Conservation (phyloP, 2,797 vertebrate species). For the Hippopotamyrus pictus region DNA sequence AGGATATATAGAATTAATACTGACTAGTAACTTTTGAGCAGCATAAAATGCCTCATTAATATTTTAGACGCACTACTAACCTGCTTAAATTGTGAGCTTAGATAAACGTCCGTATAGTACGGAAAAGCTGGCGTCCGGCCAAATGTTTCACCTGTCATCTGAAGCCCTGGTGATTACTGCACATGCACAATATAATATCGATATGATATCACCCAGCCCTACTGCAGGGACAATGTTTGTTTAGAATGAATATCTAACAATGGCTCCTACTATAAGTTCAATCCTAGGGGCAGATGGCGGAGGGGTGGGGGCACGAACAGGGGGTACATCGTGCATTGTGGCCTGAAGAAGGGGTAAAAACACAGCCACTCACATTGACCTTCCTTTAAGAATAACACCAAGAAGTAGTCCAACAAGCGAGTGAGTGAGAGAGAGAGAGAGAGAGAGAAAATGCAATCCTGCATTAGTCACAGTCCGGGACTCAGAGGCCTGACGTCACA, state of each 20-base stretch:
- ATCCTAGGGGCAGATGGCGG: neutral
- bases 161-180: neutral
- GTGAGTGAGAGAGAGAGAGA: neutral
- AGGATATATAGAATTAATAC: neutral
- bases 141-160: neutral
- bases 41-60: neutral
- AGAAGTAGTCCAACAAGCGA: neutral
- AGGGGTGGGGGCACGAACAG: neutral
- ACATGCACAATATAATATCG: neutral
- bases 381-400: neutral
- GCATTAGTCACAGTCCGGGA: conserved; percentile 32
- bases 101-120: neutral
- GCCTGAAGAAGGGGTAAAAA: neutral
- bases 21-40: neutral
- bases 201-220: neutral
- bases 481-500: conserved; percentile 7
- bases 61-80: neutral
- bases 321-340: neutral
- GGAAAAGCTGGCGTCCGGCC: neutral
- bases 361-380: neutral
- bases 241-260: neutral
- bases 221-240: neutral
- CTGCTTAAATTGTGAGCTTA: neutral
- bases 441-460: neutral
- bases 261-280: neutral